These are phyloP conservation scores for Eupithecia dodoneata DNA, from an alignment of 2,888 invertebrate species.

Conservation along the genomic window DNA sequence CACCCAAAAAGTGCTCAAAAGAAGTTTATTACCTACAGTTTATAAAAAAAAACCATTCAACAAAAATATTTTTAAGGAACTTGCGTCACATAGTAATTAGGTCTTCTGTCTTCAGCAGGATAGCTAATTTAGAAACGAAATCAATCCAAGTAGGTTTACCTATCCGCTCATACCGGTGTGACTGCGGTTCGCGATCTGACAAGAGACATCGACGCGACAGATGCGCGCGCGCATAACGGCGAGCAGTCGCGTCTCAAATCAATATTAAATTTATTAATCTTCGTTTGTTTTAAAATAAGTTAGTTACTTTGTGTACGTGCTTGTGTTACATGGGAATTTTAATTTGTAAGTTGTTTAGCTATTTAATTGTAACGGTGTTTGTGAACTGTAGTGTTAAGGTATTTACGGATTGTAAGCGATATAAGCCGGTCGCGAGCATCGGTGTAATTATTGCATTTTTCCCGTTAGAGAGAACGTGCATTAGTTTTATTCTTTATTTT, in stretches of 20 bases:
- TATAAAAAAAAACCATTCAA: no score
- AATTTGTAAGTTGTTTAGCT: conserved; percentile 36
- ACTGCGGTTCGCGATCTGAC: conserved; percentile 63
- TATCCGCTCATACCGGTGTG: conserved; percentile 55
- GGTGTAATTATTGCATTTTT: conserved; percentile 16
- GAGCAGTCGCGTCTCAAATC: conserved; percentile 54
- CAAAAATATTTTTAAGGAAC: no score
- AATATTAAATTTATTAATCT: conserved; percentile 46
- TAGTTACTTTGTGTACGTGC: conserved; percentile 44
- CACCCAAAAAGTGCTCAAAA: no score
- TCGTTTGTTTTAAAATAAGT: not conserved
- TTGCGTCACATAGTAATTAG: no score
- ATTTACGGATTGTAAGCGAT: not conserved
- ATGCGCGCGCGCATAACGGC: conserved; percentile 64
- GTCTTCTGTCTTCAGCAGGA: not conserved
- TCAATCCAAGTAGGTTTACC: not conserved
- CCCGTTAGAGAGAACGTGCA: conserved; percentile 14
- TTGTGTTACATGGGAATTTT: conserved; percentile 62
- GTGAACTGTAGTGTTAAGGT: conserved; percentile 12
- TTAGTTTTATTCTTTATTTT: not conserved
- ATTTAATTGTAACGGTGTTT: conserved; percentile 41
- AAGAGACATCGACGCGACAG: conserved; percentile 49
- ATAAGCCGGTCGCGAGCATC: conserved; percentile 18
- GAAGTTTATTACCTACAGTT: no score
- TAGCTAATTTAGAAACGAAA: not conserved